Percentiles rank a stretch among this genome's conserved stretches.
Conservation (phyloP, 2,888 invertebrate species). For the Cetonia aurata region DNA sequence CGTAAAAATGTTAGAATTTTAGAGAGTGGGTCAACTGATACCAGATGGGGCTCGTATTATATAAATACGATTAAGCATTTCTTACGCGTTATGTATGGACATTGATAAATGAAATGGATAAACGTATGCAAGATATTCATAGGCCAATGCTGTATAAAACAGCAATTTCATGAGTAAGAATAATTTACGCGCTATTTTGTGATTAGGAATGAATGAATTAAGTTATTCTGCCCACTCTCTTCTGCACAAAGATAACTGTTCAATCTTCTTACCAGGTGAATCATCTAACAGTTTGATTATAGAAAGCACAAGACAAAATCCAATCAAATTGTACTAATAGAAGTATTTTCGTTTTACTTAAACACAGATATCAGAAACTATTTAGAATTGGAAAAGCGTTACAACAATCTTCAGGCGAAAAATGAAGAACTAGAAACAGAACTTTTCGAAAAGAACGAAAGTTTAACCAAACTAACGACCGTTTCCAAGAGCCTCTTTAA, state of each 20-base stretch:
- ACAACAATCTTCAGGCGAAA: conserved; percentile 73
- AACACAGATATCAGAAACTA: conserved; percentile 72
- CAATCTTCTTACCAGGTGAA: background rate
- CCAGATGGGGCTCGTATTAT: too few species aligned
- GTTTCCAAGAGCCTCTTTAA: conserved; percentile 80
- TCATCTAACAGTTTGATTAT: background rate
- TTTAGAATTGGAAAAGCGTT: conserved; percentile 74
- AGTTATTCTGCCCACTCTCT: conserved; percentile 7
- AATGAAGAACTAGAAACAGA: conserved; percentile 72
- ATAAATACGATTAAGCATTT: too few species aligned
- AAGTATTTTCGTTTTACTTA: conserved; percentile 1
- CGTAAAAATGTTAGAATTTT: too few species aligned
- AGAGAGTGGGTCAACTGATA: too few species aligned
- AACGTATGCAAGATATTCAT: too few species aligned
- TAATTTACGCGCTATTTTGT: background rate
- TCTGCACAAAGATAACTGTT: background rate
- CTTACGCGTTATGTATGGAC: too few species aligned
- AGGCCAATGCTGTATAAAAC: too few species aligned
- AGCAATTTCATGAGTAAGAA: background rate
- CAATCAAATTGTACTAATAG: too few species aligned
- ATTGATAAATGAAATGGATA: too few species aligned
- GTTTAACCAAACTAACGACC: conserved; percentile 71
- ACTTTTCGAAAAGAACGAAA: conserved; percentile 74
- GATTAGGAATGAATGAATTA: conserved; percentile 6
- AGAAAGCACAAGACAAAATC: too few species aligned